Percentiles rank a stretch among this genome's conserved stretches.
Conservation (phyloP, 2,888 invertebrate genomes). For the Nomada ruficornis region DNA sequence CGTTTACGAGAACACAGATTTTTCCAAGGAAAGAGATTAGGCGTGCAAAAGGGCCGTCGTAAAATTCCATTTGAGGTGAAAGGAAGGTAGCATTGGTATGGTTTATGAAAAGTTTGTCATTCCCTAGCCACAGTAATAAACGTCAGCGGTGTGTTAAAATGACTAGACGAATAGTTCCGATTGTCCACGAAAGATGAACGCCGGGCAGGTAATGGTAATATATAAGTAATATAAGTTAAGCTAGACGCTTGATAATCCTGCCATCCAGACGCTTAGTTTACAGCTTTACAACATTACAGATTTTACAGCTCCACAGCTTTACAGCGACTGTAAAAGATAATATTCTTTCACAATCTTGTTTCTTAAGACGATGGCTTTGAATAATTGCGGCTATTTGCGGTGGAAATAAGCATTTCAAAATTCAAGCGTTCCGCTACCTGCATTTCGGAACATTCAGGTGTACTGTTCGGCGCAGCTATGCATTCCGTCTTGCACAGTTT, state of each 20-base stretch:
- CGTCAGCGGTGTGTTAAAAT: slow-evolving; percentile 11
- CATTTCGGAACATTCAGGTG: background rate
- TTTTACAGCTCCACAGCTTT: slow-evolving; percentile 58
- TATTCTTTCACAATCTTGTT: slow-evolving; percentile 68
- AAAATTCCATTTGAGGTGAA: slow-evolving; percentile 43
- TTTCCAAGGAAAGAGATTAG: slow-evolving; percentile 16
- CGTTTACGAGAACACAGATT: slow-evolving; percentile 31
- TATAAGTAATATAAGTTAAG: slow-evolving; percentile 49
- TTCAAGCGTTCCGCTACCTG: slow-evolving; percentile 10
- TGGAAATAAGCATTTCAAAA: slow-evolving; percentile 21
- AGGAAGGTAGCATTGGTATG: slow-evolving; percentile 24
- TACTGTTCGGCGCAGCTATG: background rate
- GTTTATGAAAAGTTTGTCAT: slow-evolving; percentile 30
- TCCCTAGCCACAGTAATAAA: slow-evolving; percentile 36
- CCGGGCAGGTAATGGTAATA: slow-evolving; percentile 14
- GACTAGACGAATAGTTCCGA: slow-evolving; percentile 26
- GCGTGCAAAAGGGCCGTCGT: slow-evolving; percentile 25
- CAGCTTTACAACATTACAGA: slow-evolving; percentile 35
- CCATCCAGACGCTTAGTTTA: slow-evolving; percentile 60
- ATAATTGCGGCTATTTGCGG: slow-evolving; percentile 41
- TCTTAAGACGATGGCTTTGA: slow-evolving; percentile 59
- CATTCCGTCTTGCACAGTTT: background rate
- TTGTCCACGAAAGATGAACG: slow-evolving; percentile 18
- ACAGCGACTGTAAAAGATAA: slow-evolving; percentile 66
- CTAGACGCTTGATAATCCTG: background rate